A percentile compares a stretch with the other conserved stretches of the same genome.
Conservation (phyloP, 1,140 invertebrate species). For the Cydia strobilella region DNA sequence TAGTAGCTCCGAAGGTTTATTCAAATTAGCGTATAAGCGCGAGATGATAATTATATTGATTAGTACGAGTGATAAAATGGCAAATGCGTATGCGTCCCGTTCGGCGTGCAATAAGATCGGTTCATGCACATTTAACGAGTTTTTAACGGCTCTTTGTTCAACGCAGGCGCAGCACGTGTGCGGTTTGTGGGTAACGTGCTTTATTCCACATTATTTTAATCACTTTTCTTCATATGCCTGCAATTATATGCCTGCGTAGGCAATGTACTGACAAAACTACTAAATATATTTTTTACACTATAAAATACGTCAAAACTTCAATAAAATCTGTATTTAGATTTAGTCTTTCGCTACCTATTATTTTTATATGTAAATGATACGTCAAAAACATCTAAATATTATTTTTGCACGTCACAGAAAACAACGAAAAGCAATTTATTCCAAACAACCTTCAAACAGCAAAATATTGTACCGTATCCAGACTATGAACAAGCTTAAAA, state of each 20-base stretch:
- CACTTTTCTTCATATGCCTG: constrained; percentile 41
- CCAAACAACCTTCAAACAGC: neutral
- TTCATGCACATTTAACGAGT: constrained; percentile 41
- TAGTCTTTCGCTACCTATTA: no score
- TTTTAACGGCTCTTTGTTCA: constrained; percentile 51
- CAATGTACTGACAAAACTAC: neutral
- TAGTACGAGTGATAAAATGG: constrained; percentile 27
- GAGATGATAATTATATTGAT: constrained; percentile 26
- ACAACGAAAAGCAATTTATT: no score
- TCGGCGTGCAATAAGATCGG: constrained; percentile 20
- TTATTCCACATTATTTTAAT: constrained; percentile 38
- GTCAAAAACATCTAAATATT: no score
- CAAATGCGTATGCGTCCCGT: constrained; percentile 11
- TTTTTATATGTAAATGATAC: no score
- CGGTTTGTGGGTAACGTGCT: constrained; percentile 18
- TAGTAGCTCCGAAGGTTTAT: neutral
- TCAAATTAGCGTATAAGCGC: constrained; percentile 5
- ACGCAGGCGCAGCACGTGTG: constrained; percentile 43
- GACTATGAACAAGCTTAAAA: neutral
- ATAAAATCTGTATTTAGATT: no score
- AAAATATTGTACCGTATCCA: neutral
- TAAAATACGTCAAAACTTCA: no score
- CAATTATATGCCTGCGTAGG: constrained; percentile 33
- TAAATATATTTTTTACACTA: neutral
- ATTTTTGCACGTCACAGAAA: no score